Percentiles rank a stretch among this genome's conserved stretches.
These are phyloP conservation scores for Dioctria rufipes DNA, from an alignment of 2,888 invertebrate genomes.

Conservation along the genomic window DNA sequence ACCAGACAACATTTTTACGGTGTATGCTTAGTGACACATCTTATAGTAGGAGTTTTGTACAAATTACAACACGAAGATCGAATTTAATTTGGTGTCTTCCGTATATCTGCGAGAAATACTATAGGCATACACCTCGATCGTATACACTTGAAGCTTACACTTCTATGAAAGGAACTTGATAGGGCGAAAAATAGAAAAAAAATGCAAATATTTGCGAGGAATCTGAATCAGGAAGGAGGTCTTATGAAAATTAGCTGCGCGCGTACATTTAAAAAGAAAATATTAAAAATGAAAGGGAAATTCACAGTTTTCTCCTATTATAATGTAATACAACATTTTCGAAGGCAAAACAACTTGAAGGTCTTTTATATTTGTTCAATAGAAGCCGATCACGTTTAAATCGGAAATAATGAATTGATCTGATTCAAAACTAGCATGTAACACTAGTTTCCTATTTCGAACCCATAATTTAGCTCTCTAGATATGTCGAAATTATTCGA, in stretches of 20 bases:
- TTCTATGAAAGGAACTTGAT: slow-evolving; percentile 15
- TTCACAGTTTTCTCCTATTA: not conserved
- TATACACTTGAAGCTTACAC: no score
- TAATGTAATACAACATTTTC: not conserved
- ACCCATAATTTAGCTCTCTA: not conserved
- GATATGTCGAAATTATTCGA: not conserved
- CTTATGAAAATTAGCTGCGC: not conserved
- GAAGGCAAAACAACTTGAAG: not conserved
- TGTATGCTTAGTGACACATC: slow-evolving; percentile 31
- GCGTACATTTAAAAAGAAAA: not conserved
- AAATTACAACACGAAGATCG: slow-evolving; percentile 13
- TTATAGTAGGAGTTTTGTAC: slow-evolving; percentile 14
- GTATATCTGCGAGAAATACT: slow-evolving; percentile 1
- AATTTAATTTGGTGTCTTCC: slow-evolving; percentile 30
- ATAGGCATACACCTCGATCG: no score
- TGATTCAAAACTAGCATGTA: not conserved
- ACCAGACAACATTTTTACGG: slow-evolving; percentile 3
- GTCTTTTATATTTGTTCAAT: not conserved
- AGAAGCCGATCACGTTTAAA: not conserved
- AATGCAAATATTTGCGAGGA: not conserved
- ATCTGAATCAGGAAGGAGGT: not conserved
- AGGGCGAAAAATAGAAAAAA: not conserved
- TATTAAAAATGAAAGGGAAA: not conserved
- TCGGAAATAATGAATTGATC: not conserved
- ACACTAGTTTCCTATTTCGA: slow-evolving; percentile 1